phyloP scores from a whole-genome alignment of 2,113 vertebrate genomes.

The Natator depressus region DNA sequence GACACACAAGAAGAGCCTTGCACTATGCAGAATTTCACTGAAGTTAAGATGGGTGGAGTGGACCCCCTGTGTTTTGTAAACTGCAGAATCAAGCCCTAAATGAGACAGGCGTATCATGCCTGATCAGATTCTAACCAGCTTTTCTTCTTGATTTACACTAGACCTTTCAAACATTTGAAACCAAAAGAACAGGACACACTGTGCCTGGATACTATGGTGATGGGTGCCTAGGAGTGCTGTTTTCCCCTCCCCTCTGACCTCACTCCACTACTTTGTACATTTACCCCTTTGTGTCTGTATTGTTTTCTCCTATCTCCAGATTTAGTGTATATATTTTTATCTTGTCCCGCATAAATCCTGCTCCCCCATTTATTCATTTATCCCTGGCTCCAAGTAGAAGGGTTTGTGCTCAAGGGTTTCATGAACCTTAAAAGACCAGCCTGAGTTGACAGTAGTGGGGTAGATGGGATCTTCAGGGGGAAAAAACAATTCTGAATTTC shows the following conservation, averaged over 20 bases:
- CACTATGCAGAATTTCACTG: rapidly evolving
- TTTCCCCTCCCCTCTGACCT: background rate
- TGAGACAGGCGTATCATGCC: background rate
- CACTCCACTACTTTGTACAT: background rate
- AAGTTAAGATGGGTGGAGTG: background rate
- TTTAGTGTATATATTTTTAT: background rate
- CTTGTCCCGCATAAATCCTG: background rate
- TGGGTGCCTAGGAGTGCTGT: rapidly evolving
- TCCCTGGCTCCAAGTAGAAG: background rate
- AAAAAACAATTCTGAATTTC: too few species aligned
- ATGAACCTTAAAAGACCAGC: conserved; percentile 5
- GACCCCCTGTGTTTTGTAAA: background rate
- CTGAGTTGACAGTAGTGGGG: background rate
- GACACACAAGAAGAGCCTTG: rapidly evolving
- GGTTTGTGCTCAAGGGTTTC: background rate
- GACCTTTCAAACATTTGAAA: background rate
- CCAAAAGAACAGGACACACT: background rate
- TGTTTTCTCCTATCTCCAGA: background rate
- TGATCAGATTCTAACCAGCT: background rate
- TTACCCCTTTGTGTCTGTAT: background rate
- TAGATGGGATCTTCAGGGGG: background rate
- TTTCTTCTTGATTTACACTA: background rate
- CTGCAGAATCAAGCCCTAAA: background rate
- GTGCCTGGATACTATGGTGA: background rate
- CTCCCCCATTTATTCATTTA: background rate